A percentile compares a stretch with the other conserved stretches of the same genome.
These are phyloP conservation scores for Spinus pinus DNA, from an alignment of 2,797 vertebrate species.

Conservation along the genomic window DNA sequence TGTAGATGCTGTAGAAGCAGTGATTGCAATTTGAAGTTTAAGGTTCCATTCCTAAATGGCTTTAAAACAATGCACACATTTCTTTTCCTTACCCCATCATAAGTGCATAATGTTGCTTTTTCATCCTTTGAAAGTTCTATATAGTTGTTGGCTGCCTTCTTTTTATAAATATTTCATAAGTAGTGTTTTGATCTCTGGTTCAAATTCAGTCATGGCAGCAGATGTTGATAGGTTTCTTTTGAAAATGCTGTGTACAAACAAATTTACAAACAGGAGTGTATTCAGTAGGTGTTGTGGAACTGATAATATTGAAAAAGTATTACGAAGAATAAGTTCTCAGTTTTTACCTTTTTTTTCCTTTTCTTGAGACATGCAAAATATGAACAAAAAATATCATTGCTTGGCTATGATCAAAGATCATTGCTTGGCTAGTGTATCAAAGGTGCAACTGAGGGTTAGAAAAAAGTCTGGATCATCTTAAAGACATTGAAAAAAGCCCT, in stretches of 20 bases:
- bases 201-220: neutral
- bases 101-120: neutral
- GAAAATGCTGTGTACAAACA: neutral
- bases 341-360: neutral
- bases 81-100: neutral
- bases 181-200: conserved; percentile 32
- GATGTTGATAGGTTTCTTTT: neutral
- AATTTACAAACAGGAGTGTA: neutral
- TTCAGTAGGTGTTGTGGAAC: neutral
- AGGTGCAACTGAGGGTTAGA: neutral
- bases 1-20: neutral
- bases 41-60: neutral
- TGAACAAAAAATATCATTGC: neutral
- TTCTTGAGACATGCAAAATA: neutral
- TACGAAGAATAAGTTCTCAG: neutral
- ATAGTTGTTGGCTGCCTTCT: neutral
- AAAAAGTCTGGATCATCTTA: neutral
- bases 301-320: neutral
- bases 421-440: neutral
- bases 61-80: neutral
- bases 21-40: neutral
- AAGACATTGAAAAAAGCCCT: neutral
- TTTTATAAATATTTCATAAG: conserved; percentile 35
- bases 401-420: neutral
- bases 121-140: neutral